phyloP scores from a whole-genome alignment of 2,888 invertebrate species.

The Meteorus colon region DNA sequence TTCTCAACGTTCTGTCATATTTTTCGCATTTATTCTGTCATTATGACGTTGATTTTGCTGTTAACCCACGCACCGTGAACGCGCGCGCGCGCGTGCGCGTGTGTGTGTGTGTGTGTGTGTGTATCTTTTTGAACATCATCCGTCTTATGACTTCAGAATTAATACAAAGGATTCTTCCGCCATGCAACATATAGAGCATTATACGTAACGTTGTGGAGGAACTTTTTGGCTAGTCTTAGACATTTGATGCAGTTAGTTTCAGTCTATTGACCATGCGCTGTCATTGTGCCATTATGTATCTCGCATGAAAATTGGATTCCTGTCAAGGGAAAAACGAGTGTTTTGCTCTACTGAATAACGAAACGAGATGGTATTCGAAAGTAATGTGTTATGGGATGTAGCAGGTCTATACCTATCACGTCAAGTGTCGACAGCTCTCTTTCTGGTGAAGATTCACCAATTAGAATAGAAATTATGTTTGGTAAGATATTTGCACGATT shows the following conservation, averaged over 20 bases:
- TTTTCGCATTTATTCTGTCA: too few relatives aligned
- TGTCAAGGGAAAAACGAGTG: not conserved
- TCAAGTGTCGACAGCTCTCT: slow-evolving; percentile 46
- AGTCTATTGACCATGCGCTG: slow-evolving; percentile 37
- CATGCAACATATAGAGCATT: too few relatives aligned
- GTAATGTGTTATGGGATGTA: slow-evolving; percentile 66
- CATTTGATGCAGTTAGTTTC: slow-evolving; percentile 44
- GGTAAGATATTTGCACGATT: slow-evolving; percentile 55
- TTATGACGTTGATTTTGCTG: too few relatives aligned
- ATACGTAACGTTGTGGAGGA: slow-evolving; percentile 39
- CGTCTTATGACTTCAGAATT: too few relatives aligned
- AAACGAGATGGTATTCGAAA: slow-evolving; percentile 2
- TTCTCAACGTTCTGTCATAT: too few relatives aligned
- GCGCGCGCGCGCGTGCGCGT: too few relatives aligned
- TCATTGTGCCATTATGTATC: not conserved
- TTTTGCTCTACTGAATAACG: not conserved
- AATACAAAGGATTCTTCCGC: too few relatives aligned
- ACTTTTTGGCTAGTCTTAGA: slow-evolving; percentile 54
- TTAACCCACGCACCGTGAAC: too few relatives aligned
- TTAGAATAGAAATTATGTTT: slow-evolving; percentile 62
- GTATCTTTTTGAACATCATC: too few relatives aligned
- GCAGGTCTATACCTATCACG: slow-evolving; percentile 58
- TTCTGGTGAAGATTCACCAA: slow-evolving; percentile 55
- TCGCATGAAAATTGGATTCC: not conserved
- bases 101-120: too few relatives aligned